Evolutionary conservation across 1,140 invertebrate genomes (phyloP), one percentile per base, ranked within the genome.

Genomic region (Vanessa atalanta): DNA sequence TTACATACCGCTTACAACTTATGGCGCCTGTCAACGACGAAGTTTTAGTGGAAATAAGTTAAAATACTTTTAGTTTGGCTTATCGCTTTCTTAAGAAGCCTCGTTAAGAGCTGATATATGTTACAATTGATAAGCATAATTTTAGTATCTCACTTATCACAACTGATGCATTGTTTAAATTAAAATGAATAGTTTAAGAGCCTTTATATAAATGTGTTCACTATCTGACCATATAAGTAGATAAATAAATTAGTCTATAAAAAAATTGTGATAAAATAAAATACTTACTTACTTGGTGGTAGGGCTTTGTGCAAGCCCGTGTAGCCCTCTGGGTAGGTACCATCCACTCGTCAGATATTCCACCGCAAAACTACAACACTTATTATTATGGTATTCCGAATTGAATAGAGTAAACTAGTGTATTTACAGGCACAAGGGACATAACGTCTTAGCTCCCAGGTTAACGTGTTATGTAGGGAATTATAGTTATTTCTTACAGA

Each of bases 1-100:
- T 82, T 77, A 66, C 71, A 75, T 70, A 37, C 16, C 63, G 73
- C 67, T 70, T 66, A 70, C 68, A 16, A 66, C 66, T 53, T 73
- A 74, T 51, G 73, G 53, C 53, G 63, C 20, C 47, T 75, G 73
- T 75, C 65, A 26, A 55, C 68, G 64, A 37, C 71, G 20, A 66
- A 47, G 48, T 72, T 16, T 67, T 60, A 68, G 48, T 43, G 31
- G 11, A 20, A 15, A 48, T 71, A 31, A 26, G 50, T 55, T 64
- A 37, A 47, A 64, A 23, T 9, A 20, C 37, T 47, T 65, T 48
- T 16, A 48, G 13, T 65, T 20, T 61, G 26, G 14, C 16, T 61
- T 61, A 61, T 61, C 57, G 23, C 37, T 37, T 37, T 23, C 13
- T 37, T 37, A 26, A 37, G 57, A 37, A 61, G 26, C 2, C 15